These are phyloP conservation scores for Pitta sordida DNA, from an alignment of 2,113 vertebrate genomes.

Conservation along the genomic window DNA sequence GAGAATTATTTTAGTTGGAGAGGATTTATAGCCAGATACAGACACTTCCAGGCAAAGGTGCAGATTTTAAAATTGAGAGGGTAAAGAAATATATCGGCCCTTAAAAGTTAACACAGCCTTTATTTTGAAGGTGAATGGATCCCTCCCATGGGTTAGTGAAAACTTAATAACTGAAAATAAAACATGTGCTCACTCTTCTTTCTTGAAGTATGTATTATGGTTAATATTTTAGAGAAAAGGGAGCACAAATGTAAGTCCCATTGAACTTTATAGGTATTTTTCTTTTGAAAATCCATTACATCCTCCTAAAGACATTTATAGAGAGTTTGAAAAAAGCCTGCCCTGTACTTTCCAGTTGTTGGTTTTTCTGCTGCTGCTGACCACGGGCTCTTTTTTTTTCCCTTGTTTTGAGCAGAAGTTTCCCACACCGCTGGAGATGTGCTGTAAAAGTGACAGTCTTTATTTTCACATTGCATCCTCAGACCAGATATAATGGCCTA, in stretches of 20 bases:
- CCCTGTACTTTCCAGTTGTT: not conserved
- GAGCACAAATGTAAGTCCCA: not conserved
- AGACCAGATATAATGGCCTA: not conserved
- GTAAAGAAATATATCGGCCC: not conserved
- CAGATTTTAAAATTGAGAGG: slow-evolving; percentile 15
- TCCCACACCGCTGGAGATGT: slow-evolving; percentile 1
- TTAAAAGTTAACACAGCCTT: slow-evolving; percentile 19
- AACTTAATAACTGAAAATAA: slow-evolving; percentile 40
- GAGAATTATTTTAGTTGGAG: slow-evolving; percentile 51
- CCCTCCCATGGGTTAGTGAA: not conserved
- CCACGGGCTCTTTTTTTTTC: not conserved
- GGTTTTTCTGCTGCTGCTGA: not conserved
- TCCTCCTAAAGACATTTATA: not conserved
- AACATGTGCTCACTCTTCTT: not conserved
- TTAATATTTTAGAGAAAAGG: not conserved
- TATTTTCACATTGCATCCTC: not conserved
- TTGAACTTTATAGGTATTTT: not conserved
- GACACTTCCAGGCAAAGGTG: slow-evolving; percentile 24
- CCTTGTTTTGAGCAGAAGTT: not conserved
- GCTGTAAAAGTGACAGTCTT: not conserved
- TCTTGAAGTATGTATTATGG: not conserved
- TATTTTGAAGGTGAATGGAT: slow-evolving; percentile 25
- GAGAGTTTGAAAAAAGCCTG: not conserved
- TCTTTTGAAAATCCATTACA: slow-evolving; percentile 13
- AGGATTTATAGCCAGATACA: slow-evolving; percentile 31